Base-by-base conservation (phyloP, 2,888 invertebrate species). In the Ophion ellenae region DNA sequence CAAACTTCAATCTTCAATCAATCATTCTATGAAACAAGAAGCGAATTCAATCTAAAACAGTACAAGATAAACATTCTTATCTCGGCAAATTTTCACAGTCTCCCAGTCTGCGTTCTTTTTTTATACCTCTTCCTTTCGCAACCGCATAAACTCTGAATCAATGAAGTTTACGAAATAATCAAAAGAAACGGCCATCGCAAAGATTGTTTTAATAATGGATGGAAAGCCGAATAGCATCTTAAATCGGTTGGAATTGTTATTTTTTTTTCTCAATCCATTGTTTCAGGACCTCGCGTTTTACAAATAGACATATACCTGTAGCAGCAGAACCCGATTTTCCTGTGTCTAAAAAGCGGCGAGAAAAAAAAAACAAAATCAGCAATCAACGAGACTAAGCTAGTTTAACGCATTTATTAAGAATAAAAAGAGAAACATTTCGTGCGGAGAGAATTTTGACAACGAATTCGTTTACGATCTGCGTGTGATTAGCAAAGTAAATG, bases 401-500 rank as follows among this genome's bases (percentile, higher is more conserved):
- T 69, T 69, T 57, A 28, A 24, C 32, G 53, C 66, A 59, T 66
- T 66, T 66, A 53, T 36, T 5, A 11, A 20, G 66, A 64, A 66
- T 53, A 53, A 53, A 53, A 53, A 14, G 20, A 66, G 14, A 70
- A 69, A 57, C 45, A 17, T 47, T 78, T 66, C 40, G 63, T 20
- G 47, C 69, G 59, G 45, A 53, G 36, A 82, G 36, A 82, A 59
- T 66, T 53, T 61, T 69, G n/a, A 40, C 64, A 57, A 63, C 40
- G 71, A 66, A 77, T 76, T 69, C 71, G 79, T 83, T 80, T 82
- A 85, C 85, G 76, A 85, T 82, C 71, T 75, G 63, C 79, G 64
- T 70, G 81, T 81, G 53, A 32, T 67, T 47, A 36, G 47, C 24
- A 20, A 59, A 61, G 28, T 59, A 9, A 47, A 63, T 28, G 47